phyloP scores from a whole-genome alignment of 2,113 vertebrate genomes.

The Zingel zingel region DNA sequence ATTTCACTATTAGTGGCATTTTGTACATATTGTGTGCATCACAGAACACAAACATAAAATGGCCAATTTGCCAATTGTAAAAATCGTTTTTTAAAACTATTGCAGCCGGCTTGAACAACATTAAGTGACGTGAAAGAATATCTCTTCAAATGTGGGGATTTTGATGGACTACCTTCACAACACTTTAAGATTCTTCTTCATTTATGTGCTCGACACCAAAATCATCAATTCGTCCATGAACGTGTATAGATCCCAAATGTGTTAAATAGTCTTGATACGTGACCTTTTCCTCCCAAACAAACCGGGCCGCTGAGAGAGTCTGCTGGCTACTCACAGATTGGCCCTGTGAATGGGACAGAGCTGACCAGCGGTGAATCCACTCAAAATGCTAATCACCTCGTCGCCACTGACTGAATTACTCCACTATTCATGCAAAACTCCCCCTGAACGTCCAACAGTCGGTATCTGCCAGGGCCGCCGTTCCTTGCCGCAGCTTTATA shows the following conservation, averaged over 20 bases:
- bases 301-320: background rate
- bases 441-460: slow-evolving; percentile 18
- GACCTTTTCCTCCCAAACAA: slow-evolving; percentile 37
- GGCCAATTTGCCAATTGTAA: background rate
- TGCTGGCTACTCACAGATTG: slow-evolving; percentile 33
- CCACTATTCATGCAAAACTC: slow-evolving; percentile 44
- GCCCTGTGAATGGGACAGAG: slow-evolving; percentile 22
- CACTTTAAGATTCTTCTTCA: background rate
- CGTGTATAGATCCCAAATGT: no score
- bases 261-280: background rate
- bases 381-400: slow-evolving; percentile 62
- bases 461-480: slow-evolving; percentile 50
- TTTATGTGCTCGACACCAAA: background rate
- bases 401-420: slow-evolving; percentile 52
- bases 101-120: background rate
- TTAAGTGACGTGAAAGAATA: no score
- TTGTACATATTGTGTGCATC: background rate
- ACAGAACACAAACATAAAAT: background rate
- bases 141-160: background rate
- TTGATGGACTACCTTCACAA: background rate
- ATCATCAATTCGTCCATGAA: background rate
- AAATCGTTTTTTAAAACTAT: background rate
- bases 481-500: slow-evolving; percentile 67
- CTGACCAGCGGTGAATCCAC: slow-evolving; percentile 43
- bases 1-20: background rate